These are phyloP conservation scores for Zaprionus bogoriensis DNA, from an alignment of 2,888 invertebrate species.

Conservation along the genomic window DNA sequence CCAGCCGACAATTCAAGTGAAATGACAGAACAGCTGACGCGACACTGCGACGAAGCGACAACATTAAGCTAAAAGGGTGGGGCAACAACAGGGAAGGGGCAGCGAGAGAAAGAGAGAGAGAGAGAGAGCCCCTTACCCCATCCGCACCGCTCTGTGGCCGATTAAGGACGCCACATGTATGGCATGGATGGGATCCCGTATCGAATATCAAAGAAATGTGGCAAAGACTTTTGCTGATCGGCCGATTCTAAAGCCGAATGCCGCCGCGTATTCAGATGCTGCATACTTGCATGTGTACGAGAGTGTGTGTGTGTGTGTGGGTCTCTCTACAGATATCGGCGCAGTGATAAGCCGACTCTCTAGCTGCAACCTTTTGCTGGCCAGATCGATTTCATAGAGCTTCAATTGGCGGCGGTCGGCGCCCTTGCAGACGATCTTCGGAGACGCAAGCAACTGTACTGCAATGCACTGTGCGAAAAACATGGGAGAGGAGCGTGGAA, in stretches of 20 bases:
- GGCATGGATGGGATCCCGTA: conserved; percentile 26
- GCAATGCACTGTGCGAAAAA: background rate
- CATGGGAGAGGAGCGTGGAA: background rate
- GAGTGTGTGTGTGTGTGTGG: background rate
- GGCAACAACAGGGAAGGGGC: background rate
- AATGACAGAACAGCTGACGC: conserved; percentile 63
- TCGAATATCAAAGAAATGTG: conserved; percentile 56
- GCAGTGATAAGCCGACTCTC: conserved; percentile 13
- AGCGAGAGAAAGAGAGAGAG: background rate
- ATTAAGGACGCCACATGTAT: conserved; percentile 33
- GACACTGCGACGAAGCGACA: background rate
- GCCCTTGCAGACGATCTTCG: conserved; percentile 4
- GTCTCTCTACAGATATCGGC: background rate
- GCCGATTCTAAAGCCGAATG: conserved; percentile 8
- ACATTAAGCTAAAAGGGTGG: background rate
- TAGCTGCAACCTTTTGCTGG: conserved; percentile 32
- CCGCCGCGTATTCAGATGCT: background rate
- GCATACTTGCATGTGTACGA: background rate
- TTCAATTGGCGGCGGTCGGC: conserved; percentile 4
- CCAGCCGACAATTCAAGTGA: conserved; percentile 54
- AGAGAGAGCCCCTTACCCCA: background rate
- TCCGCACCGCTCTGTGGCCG: too few species aligned
- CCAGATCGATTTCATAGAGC: conserved; percentile 39
- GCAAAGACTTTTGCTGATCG: conserved; percentile 42
- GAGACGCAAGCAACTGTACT: too few species aligned